These are phyloP conservation scores for Rhabdomys dilectus DNA, from an alignment of 2,113 vertebrate genomes.

Conservation along the genomic window DNA sequence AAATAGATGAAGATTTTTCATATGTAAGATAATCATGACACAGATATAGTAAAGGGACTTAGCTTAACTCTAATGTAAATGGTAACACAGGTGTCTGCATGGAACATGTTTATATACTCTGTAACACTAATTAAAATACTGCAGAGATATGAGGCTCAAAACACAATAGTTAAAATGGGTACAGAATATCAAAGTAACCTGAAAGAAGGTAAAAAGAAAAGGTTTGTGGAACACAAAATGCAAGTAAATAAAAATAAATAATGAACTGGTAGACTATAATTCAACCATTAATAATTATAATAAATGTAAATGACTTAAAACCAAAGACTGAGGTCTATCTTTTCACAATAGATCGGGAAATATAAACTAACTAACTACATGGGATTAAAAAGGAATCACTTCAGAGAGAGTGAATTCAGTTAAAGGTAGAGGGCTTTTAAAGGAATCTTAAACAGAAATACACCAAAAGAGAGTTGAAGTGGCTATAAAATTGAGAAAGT, in stretches of 20 bases:
- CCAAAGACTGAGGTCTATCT: not conserved
- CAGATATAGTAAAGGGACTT: not conserved
- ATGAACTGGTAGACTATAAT: not conserved
- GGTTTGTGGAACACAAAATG: not conserved
- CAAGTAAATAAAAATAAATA: not conserved
- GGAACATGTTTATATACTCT: not conserved
- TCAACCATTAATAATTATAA: not conserved
- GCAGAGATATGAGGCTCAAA: not conserved
- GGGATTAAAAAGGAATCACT: not conserved
- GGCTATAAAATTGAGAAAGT: not conserved
- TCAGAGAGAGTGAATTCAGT: not conserved
- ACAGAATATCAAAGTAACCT: not conserved
- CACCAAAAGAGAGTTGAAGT: conserved; percentile 19
- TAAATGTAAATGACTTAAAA: not conserved
- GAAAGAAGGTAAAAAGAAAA: not conserved
- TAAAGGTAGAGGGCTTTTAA: not conserved
- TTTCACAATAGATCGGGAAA: not conserved
- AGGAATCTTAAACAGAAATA: not conserved
- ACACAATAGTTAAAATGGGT: not conserved
- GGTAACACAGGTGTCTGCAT: not conserved
- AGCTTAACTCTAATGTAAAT: not conserved
- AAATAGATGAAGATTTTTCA: not conserved
- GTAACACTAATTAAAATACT: not conserved
- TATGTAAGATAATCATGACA: not conserved
- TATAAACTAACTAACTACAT: not conserved